Evolutionary conservation across 2,888 invertebrate genomes (phyloP).

Genomic region (Odontocolon sp.): DNA sequence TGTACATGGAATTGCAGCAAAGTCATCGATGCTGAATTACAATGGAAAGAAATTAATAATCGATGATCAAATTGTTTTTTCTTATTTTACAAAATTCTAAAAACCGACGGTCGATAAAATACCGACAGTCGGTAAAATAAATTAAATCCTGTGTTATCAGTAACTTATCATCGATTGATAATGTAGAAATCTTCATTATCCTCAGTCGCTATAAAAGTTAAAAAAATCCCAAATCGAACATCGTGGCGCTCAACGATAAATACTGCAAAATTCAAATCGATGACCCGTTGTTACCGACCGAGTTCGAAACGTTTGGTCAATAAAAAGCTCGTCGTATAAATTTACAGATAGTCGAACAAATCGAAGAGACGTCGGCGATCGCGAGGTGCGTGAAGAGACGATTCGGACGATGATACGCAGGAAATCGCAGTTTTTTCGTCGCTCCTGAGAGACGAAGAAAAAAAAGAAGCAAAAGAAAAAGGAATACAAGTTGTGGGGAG

Average conservation of each 20-base stretch:
- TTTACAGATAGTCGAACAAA: background rate
- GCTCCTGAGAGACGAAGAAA: background rate
- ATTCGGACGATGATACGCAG: conserved; percentile 20
- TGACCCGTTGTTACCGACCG: conserved; percentile 24
- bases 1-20: too few relatives aligned
- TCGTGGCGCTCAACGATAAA: background rate
- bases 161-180: background rate
- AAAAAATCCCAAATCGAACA: background rate
- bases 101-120: background rate
- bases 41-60: too few relatives aligned
- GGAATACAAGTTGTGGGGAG: background rate
- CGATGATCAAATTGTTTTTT: too few relatives aligned
- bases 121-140: background rate
- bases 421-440: conserved; percentile 7
- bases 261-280: background rate
- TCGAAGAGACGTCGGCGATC: conserved; percentile 8
- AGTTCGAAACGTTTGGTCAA: conserved; percentile 65
- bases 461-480: background rate
- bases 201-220: background rate
- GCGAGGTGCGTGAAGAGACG: background rate
- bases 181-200: background rate
- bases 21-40: too few relatives aligned
- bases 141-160: background rate
- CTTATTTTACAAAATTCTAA: too few relatives aligned
- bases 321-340: conserved; percentile 57